phyloP scores from a whole-genome alignment of 1,140 invertebrate genomes.

The Fopius arisanus region DNA sequence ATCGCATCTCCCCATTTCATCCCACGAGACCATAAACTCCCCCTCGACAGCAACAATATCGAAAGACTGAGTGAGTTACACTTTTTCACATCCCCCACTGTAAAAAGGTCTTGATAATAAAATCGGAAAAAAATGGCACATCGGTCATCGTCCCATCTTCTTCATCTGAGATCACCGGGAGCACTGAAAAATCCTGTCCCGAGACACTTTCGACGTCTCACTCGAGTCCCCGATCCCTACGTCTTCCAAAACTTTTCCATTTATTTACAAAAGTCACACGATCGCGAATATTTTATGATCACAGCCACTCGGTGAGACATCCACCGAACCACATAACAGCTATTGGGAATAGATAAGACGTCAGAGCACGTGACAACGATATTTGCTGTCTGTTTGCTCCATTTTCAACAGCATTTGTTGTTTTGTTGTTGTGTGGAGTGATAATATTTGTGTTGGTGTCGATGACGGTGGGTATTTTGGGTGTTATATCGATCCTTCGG shows the following conservation, averaged over 20 bases:
- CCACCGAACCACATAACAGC: conserved; percentile 85
- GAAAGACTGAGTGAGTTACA: not conserved
- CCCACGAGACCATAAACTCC: no score
- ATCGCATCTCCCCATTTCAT: no score
- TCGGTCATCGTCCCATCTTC: conserved; percentile 14
- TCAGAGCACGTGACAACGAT: conserved; percentile 72
- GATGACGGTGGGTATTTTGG: not conserved
- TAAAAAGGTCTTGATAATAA: not conserved
- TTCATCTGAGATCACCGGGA: not conserved
- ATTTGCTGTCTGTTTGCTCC: conserved; percentile 66
- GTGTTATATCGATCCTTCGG: conserved; percentile 5
- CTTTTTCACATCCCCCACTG: not conserved
- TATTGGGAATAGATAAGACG: conserved; percentile 79
- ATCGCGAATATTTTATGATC: conserved; percentile 61
- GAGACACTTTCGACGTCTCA: not conserved
- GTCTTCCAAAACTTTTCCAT: not conserved
- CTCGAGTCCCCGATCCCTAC: not conserved
- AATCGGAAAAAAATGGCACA: conserved; percentile 27
- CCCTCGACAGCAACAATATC: not conserved
- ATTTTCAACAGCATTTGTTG: conserved; percentile 39
- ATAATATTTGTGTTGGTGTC: not conserved
- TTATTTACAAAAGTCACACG: conserved; percentile 54
- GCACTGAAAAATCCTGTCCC: not conserved
- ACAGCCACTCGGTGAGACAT: conserved; percentile 81
- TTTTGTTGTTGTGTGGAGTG: conserved; percentile 40